Evolutionary conservation across 37 sponge, comb jelly and placozoan species (phyloP), one percentile per base, ranked within the genome.

Genomic region (Petrosia ficiformis): DNA sequence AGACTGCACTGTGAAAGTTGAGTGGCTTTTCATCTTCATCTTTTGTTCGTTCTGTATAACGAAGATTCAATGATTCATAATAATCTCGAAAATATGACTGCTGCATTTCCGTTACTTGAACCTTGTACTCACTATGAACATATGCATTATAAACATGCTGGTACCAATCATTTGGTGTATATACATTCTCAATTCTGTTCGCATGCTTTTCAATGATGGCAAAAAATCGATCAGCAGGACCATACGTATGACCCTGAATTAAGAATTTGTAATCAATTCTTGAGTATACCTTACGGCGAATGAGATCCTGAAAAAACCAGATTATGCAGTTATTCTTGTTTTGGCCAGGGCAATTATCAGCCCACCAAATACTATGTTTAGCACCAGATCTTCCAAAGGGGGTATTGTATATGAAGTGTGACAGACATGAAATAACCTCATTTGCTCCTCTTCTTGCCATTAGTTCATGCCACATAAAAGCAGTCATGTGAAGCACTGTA

Each of bases 391-490:
- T 40, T 1, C 77, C 77, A 5, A 76, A 76, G 2, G 72, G 64
- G 19, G 65, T 76, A 56, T 65, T 30, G 29, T 36, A 71, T 56
- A 84, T 71, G 32, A 77, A 84, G 4, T 41, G 64, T 0, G 24
- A 19, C 16, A 84, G 29, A 43, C 84, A 84, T 25, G 77, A 76
- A 31, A 74, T 74, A 24, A 84, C 84, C 70, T 76, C 57, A 60
- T 84, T 84, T 54, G 56, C 40, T 0, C 84, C 77, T 44, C 84
- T 67, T 39, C 56, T 69, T 36, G 73, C 77, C 16, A 84, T 65
- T 43, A 85, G 68, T 59, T 85, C 74, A 78, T 85, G 79, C 85
- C 85, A 85, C 79, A 85, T 64, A 36, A 78, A 78, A 22, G 79
- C 85, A 30, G 75, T 37, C 1, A 72, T 85, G 4, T 73, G 60